Conservation (phyloP, 1,140 invertebrate genomes). For the Diachasma alloeum region DNA sequence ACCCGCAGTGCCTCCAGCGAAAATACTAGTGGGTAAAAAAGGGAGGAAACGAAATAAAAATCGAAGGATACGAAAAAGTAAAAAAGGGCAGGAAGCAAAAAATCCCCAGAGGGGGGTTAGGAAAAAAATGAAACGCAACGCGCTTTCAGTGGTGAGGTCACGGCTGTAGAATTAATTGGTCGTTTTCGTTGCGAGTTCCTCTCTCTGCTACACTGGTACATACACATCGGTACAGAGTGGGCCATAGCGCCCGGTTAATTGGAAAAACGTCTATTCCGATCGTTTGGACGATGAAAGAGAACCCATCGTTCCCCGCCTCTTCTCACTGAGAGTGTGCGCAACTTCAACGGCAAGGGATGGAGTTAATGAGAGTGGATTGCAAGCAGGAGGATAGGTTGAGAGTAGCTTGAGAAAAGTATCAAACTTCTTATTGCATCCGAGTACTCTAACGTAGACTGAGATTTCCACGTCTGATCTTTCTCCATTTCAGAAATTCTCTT, state of each 20-base stretch:
- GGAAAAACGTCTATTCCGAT: constrained; percentile 31
- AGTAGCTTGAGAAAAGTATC: constrained; percentile 9
- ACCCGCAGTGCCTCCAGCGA: constrained; percentile 22
- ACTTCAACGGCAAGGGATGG: background rate
- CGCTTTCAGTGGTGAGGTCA: constrained; percentile 22
- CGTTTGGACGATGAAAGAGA: constrained; percentile 30
- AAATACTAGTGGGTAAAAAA: constrained; percentile 16
- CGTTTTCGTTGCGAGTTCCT: constrained; percentile 27
- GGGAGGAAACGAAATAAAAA: background rate
- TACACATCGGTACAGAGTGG: background rate
- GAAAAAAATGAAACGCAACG: constrained; percentile 23
- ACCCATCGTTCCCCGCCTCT: background rate
- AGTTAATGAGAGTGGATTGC: constrained; percentile 30
- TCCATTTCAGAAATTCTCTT: background rate
- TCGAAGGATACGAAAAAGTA: background rate
- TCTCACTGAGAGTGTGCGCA: background rate
- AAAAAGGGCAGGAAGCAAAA: background rate
- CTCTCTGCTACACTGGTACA: background rate
- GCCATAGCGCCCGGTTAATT: constrained; percentile 27
- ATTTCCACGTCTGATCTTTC: background rate
- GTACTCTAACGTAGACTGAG: background rate
- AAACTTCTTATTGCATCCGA: constrained; percentile 23
- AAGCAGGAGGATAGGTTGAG: background rate
- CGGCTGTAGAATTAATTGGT: constrained; percentile 39
- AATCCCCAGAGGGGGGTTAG: background rate